Evolutionary conservation across 2,888 invertebrate genomes (phyloP).

Genomic region (Imbricaverruca yamaguchii): DNA sequence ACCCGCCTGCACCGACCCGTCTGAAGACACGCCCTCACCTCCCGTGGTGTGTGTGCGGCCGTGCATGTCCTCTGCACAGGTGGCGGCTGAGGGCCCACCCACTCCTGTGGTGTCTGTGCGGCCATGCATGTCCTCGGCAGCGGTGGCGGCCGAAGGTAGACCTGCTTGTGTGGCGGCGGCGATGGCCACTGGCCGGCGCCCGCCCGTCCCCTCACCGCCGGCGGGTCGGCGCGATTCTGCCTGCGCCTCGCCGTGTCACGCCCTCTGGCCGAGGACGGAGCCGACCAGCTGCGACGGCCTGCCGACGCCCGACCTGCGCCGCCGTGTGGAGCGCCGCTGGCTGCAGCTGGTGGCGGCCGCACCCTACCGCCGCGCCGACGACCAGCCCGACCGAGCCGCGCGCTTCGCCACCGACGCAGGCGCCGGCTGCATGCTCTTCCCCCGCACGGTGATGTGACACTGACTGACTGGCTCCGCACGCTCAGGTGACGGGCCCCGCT

Average conservation of each 20-base stretch:
- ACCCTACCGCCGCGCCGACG: not conserved
- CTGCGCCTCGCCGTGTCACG: not conserved
- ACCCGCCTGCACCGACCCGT: not conserved
- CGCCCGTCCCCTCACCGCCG: not conserved
- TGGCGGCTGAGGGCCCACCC: not conserved
- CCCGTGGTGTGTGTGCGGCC: no score
- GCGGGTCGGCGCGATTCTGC: not conserved
- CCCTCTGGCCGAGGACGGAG: not conserved
- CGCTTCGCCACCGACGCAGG: no score
- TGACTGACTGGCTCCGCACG: no score
- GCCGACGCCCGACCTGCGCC: not conserved
- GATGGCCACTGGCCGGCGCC: no score
- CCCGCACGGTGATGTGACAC: no score
- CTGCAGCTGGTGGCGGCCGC: not conserved
- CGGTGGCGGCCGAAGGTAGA: not conserved
- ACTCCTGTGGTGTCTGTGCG: no score
- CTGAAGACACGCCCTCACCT: no score
- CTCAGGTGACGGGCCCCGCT: no score
- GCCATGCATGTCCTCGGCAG: conserved; percentile 10
- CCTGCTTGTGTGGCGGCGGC: no score
- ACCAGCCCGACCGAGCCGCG: not conserved
- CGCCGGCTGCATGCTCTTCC: no score
- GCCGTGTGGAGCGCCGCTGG: not conserved
- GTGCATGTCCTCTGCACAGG: conserved; percentile 22
- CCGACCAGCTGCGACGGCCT: not conserved